Evolutionary conservation across 1,140 invertebrate genomes (phyloP), one percentile per base, ranked within the genome.

Genomic region (Aradophagus sp.): DNA sequence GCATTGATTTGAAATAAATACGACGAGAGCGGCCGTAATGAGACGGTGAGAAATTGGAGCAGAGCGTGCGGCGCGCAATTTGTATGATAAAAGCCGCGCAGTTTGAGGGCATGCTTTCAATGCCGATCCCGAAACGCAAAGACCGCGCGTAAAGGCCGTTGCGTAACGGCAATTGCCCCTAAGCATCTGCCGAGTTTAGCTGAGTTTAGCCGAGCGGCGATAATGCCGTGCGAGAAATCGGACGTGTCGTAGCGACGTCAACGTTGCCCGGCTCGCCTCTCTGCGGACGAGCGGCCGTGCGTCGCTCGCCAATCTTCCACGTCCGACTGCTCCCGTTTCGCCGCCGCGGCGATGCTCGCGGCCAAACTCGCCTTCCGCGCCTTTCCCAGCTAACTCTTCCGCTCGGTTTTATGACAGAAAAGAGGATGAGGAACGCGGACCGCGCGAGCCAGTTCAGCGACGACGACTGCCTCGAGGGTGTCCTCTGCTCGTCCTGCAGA

Each of bases 401-500:
- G n/a, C n/a, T n/a, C n/a, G n/a, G 26, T 52, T 62, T 58, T 52
- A 12, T 76, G 71, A 50, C 55, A 80, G 77, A 74, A n/a, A n/a
- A n/a, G 59, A 79, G 44, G 58, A 80, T 80, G 80, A 78, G 72
- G 59, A 69, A 59, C 58, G 56, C 50, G 5, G 73, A 66, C 45
- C 72, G 53, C 10, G 70, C 70, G 20, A 77, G 72, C 31, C 80
- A 74, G 39, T 78, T 76, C 45, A 79, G 77, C 45, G 79, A 82
- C 15, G 63, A 73, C 5, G 78, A 80, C 42, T 73, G 62, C 27
- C 71, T 80, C 15, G 78, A 73, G 41, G 77, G 71, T 50, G 79
- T 80, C 7, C 74, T 80, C 11, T 82, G 80, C 13, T 75, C 82
- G 2, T 80, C 81, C 29, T 84, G 82, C 39, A 73, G 80, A 65